These are phyloP conservation scores for Brachionichthys hirsutus DNA, from an alignment of 2,113 vertebrate species.

Conservation along the genomic window DNA sequence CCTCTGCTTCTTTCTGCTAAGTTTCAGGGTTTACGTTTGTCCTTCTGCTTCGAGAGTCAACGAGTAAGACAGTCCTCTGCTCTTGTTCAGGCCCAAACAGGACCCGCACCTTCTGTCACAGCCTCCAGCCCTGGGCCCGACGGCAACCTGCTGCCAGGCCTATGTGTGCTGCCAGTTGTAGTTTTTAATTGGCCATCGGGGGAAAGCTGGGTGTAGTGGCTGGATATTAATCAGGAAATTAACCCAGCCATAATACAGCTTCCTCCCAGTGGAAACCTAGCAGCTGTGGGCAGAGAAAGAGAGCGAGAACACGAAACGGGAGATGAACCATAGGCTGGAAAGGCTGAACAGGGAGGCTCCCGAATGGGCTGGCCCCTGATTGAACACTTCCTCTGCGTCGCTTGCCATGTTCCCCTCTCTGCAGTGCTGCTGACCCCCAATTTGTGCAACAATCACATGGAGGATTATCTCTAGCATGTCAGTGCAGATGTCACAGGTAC, in stretches of 20 bases:
- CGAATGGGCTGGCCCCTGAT: slow-evolving; percentile 64
- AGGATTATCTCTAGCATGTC: slow-evolving; percentile 81
- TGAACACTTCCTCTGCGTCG: slow-evolving; percentile 85
- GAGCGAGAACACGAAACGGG: slow-evolving; percentile 51
- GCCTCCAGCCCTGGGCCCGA: slow-evolving; percentile 88
- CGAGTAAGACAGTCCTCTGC: slow-evolving; percentile 71
- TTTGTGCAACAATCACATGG: slow-evolving; percentile 88
- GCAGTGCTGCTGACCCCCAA: slow-evolving; percentile 86
- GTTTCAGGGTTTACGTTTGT: slow-evolving; percentile 65
- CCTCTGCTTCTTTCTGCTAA: slow-evolving; percentile 56
- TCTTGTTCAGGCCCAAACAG: slow-evolving; percentile 69
- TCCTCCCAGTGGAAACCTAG: slow-evolving; percentile 87
- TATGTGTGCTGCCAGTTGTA: slow-evolving; percentile 95
- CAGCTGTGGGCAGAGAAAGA: slow-evolving; percentile 82
- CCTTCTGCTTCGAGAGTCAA: slow-evolving; percentile 79
- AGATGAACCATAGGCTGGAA: slow-evolving; percentile 76
- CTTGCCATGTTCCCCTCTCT: slow-evolving; percentile 77
- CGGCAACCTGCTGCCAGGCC: slow-evolving; percentile 94
- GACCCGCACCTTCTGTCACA: slow-evolving; percentile 89
- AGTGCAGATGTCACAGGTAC: slow-evolving; percentile 89
- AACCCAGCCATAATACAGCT: slow-evolving; percentile 98
- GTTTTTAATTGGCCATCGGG: slow-evolving; percentile 99
- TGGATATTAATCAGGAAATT: slow-evolving; percentile 99
- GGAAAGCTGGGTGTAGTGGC: slow-evolving; percentile 99
- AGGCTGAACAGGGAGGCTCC: slow-evolving; percentile 78